Evolutionary conservation across 2,797 vertebrate species (phyloP), one percentile per base, ranked within the genome.

Genomic region (Poliocrania exsul): DNA sequence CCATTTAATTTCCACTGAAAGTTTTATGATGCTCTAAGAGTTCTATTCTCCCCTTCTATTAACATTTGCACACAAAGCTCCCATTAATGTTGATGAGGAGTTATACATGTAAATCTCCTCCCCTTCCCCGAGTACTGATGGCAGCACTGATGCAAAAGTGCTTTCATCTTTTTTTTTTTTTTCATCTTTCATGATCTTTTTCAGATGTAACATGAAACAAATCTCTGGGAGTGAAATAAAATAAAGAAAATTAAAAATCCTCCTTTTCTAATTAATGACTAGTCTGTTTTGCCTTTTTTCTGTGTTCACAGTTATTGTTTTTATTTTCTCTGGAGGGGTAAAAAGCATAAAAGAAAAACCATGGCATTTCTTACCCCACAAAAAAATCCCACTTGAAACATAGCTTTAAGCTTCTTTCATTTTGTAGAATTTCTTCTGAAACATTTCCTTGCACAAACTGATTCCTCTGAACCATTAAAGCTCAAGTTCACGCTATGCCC

Each of bases 1-100:
- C 9, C 87, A 19, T 31, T 57, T 26, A 74, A 61, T 71, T 87
- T 92, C 47, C 13, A 79, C 42, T 54, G 46, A 75, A 87, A 38
- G 71, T 91, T 91, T 94, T 84, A 89, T 96, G 72, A 78, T 44
- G 28, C 51, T 80, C 28, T 74, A 75, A 87, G 31, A 42, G 4
- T 31, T 71, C 50, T 92, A 20, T 86, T 95, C 40, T 81, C 90
- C 56, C 10, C 3, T 88, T 87, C 54, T 81, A 33, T 64, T 17
- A 51, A 28, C 46, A 88, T 85, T 89, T 87, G 61, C n/a, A 60
- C 16, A 37, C 18, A n/a, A 53, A 93, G 15, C 25, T 91, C 50
- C 54, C 57, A 73, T 82, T 94, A 40, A 54, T 42, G 37, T 71
- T 85, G 75, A 84, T 77, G 82, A 85, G 37, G 35, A 85, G 28